A percentile compares a stretch with the other conserved stretches of the same genome.
Conservation (phyloP, 1,140 invertebrate species). For the Euschistus heros region DNA sequence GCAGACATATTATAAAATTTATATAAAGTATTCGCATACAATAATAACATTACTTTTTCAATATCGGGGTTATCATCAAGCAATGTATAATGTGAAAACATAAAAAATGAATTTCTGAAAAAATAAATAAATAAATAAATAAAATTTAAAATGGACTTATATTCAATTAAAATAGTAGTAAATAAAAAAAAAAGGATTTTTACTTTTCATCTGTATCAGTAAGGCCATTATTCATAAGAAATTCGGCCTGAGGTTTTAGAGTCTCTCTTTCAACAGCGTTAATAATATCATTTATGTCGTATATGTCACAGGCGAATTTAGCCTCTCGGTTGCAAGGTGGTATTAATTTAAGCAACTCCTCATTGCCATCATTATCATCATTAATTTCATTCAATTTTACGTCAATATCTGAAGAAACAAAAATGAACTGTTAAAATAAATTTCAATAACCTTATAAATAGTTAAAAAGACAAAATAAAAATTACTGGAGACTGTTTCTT, state of each 20-base stretch:
- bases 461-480: neutral
- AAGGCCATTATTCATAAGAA: neutral
- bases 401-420: neutral
- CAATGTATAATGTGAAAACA: neutral
- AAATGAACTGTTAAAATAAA: neutral
- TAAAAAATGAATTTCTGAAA: conserved; percentile 6
- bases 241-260: neutral
- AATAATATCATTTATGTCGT: neutral
- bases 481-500: neutral
- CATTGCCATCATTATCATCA: neutral
- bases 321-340: conserved; percentile 4
- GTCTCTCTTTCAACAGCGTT: neutral
- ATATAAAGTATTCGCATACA: neutral
- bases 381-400: neutral
- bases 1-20: conserved; percentile 1
- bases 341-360: neutral
- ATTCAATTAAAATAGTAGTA: neutral
- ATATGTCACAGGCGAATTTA: neutral
- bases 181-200: neutral
- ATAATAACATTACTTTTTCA: conserved; percentile 3
- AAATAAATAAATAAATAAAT: neutral
- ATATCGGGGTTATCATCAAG: neutral
- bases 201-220: neutral
- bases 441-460: neutral
- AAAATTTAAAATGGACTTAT: neutral